A percentile compares a stretch with the other conserved stretches of the same genome.
These are phyloP conservation scores for Dreissena polymorpha DNA, from an alignment of 1,140 invertebrate genomes.

Conservation along the genomic window DNA sequence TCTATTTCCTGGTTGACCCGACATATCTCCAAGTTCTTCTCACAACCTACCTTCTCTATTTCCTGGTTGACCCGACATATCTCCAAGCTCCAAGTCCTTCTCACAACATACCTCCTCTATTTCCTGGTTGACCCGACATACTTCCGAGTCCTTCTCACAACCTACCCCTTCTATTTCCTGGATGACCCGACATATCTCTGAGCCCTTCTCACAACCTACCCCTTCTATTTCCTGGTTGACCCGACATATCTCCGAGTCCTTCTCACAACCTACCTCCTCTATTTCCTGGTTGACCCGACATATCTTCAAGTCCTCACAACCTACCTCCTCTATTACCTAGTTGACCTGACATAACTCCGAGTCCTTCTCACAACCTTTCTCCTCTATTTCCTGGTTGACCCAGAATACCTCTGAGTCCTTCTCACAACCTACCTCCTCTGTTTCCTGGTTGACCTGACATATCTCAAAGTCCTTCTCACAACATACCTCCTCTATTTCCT, in stretches of 20 bases:
- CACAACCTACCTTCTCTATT: constrained; percentile 79
- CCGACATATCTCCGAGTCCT: constrained; percentile 65
- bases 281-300: constrained; percentile 69
- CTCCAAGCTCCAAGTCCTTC: constrained; percentile 66
- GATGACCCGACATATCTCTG: constrained; percentile 68
- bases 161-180: constrained; percentile 80
- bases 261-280: constrained; percentile 80
- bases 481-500: constrained; percentile 80
- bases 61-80: constrained; percentile 68
- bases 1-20: constrained; percentile 69
- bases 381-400: constrained; percentile 76
- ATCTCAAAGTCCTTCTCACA: constrained; percentile 67
- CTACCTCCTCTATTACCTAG: constrained; percentile 79
- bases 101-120: constrained; percentile 80
- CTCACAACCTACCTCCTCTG: constrained; percentile 80
- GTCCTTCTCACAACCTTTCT: constrained; percentile 76
- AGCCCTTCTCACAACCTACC: constrained; percentile 76
- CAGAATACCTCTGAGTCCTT: constrained; percentile 67
- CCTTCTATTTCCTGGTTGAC: constrained; percentile 76
- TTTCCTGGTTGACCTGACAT: constrained; percentile 66
- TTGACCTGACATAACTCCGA: constrained; percentile 67
- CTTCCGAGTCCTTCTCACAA: constrained; percentile 65
- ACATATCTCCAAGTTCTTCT: constrained; percentile 68
- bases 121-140: constrained; percentile 68
- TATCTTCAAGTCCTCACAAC: constrained; percentile 65